Evolutionary conservation across 2,888 invertebrate species (phyloP).

Genomic region (Orchesella flavescens): DNA sequence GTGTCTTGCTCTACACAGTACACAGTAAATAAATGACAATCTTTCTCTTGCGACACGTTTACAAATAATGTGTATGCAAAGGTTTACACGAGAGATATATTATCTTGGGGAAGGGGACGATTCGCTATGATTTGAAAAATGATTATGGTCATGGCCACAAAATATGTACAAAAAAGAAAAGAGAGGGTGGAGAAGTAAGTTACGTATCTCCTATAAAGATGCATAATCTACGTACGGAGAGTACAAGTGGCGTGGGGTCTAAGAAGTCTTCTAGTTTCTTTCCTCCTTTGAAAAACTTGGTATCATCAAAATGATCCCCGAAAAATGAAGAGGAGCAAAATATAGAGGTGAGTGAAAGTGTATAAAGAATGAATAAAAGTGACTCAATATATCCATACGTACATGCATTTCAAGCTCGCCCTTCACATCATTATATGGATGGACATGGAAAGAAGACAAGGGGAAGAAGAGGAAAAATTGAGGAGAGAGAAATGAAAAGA

Average conservation of each 20-base stretch:
- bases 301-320: background rate
- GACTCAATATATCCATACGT: background rate
- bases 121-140: constrained; percentile 51
- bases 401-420: background rate
- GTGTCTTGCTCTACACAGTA: background rate
- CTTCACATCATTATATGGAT: constrained; percentile 22
- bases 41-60: background rate
- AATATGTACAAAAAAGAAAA: constrained; percentile 9
- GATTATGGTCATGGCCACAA: constrained; percentile 44
- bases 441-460: constrained; percentile 32
- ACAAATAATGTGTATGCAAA: constrained; percentile 5
- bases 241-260: too few relatives aligned
- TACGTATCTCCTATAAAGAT: constrained; percentile 22
- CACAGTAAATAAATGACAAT: constrained; percentile 8
- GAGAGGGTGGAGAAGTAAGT: constrained; percentile 4
- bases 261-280: background rate
- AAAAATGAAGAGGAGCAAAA: too few relatives aligned
- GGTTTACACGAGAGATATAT: too few relatives aligned
- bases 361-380: constrained; percentile 3
- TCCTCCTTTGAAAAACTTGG: background rate
- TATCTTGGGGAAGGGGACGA: background rate
- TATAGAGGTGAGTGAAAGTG: background rate
- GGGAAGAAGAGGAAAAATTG: background rate
- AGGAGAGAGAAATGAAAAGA: background rate
- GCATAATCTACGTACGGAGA: constrained; percentile 19